Conservation (phyloP, 2,888 invertebrate species). For the Chrysolina americana region DNA sequence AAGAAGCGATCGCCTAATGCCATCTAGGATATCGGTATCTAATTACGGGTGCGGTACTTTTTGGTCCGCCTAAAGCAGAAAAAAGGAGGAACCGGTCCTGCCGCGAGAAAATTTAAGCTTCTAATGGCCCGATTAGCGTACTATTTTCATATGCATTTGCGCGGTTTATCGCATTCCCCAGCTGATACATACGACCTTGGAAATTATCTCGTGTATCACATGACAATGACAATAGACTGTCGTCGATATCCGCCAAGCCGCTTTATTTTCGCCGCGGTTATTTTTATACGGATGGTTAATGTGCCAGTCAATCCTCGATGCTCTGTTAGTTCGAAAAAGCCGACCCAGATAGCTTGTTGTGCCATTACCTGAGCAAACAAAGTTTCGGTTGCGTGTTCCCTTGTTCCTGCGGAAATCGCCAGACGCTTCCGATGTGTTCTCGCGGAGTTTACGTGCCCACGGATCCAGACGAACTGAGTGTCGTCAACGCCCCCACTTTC, state of each 20-base stretch:
- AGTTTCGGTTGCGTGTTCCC: neutral
- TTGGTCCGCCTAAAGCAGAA: too few species aligned
- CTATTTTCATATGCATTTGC: too few species aligned
- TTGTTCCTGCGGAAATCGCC: neutral
- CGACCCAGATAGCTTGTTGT: slow-evolving; percentile 39
- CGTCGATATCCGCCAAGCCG: neutral
- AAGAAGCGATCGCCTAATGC: too few species aligned
- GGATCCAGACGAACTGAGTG: slow-evolving; percentile 55
- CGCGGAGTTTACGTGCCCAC: slow-evolving; percentile 61
- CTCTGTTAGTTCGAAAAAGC: slow-evolving; percentile 52
- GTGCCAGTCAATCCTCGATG: slow-evolving; percentile 55
- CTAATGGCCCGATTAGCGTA: too few species aligned
- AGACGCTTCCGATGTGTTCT: slow-evolving; percentile 61
- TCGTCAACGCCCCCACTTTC: slow-evolving; percentile 61
- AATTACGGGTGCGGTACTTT: too few species aligned
- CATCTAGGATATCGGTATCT: too few species aligned
- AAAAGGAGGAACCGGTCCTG: too few species aligned
- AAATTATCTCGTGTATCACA: too few species aligned
- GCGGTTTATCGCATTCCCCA: too few species aligned
- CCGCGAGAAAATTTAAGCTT: too few species aligned
- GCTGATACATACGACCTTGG: too few species aligned
- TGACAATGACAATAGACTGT: neutral
- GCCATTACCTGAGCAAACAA: slow-evolving; percentile 24
- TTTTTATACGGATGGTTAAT: slow-evolving; percentile 56
- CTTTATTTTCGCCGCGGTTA: slow-evolving; percentile 41